Evolutionary conservation across 2,888 invertebrate species (phyloP), one percentile per base, ranked within the genome.

Genomic region (Meiosimyza platycephala): DNA sequence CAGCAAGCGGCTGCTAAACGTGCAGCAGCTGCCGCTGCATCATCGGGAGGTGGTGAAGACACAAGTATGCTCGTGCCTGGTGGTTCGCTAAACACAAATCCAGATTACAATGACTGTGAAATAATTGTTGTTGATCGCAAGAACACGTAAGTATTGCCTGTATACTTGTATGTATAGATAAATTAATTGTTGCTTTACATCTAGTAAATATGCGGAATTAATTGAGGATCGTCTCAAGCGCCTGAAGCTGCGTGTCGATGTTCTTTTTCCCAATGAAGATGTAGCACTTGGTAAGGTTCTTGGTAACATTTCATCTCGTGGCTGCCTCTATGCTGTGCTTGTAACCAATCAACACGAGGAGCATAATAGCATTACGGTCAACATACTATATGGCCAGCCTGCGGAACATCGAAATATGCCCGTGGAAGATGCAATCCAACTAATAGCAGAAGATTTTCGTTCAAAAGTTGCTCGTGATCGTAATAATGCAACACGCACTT

Each of bases 401-500:
- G 77, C 89, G 93, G 98, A 97, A 84, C 98, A 98, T 87, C 92
- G 98, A 79, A 97, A 98, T 88, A 98, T 98, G 96, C 97, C 97
- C 0, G 85, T 97, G 54, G 97, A 98, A 72, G 97, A 97, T 87
- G 96, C 97, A 0, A 88, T 97, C 73, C 90, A 90, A 77, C 89
- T 97, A 76, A 89, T 98, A 48, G 90, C 91, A 11, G 90, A 93
- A 1, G 94, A 95, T 81, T 93, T 92, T 81, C 90, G 90, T 40
- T 88, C 89, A 33, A 92, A 92, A 81, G 89, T 90, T 85, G 87
- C 89, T 7, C 77, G 89, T 85, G 79, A 92, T 55, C 70, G 48
- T 60, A 15, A 62, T 54, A 84, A 88, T 72, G 89, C 89, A 22
- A 88, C 89, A 73, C 18, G 70, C 16, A 71, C 70, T 28, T 67